Evolutionary conservation across 2,888 invertebrate species (phyloP), one percentile per base, ranked within the genome.

Genomic region (Leucania comma): DNA sequence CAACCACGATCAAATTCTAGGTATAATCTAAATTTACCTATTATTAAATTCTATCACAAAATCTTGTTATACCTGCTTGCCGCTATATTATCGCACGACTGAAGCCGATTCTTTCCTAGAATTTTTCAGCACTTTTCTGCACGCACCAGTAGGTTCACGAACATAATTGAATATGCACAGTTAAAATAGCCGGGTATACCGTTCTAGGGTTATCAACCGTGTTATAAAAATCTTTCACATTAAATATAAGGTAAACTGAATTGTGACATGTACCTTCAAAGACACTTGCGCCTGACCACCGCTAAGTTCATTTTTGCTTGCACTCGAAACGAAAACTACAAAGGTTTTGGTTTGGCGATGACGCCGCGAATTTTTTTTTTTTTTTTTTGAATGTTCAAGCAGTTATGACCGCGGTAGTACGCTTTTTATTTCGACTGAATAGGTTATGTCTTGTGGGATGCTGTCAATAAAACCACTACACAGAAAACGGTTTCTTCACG

Each of bases 1-100:
- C 20, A 20, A n/a, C 14, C 22, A 3, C 20, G 10, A 54, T 32
- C 17, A 8, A 29, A n/a, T 2, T 10, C 6, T 20, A 38, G 1
- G 1, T 4, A 35, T 12, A 17, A 53, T 42, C 17, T 17, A 0
- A 42, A 42, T 17, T 42, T 42, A 42, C 42, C 42, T 42, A 76
- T 46, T 26, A 65, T 20, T 1, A 60, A 58, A 29, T 24, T 20
- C 24, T 12, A 24, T 1, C 14, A 50, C 22, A 50, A 32, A 78
- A 53, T 46, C 20, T 22, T 22, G 48, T 67, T 70, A 74, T 69
- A 70, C 67, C 54, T 68, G 66, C 62, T 62, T 73, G 63, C 71
- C 70, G 61, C 59, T 63, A 64, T 35, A 59, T 59, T 72, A 68
- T 61, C 79, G 86, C 73, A 75, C 58, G 60, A 73, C 24, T 51